phyloP scores from a whole-genome alignment of 2,797 vertebrate genomes.

The Chiloscyllium punctatum region DNA sequence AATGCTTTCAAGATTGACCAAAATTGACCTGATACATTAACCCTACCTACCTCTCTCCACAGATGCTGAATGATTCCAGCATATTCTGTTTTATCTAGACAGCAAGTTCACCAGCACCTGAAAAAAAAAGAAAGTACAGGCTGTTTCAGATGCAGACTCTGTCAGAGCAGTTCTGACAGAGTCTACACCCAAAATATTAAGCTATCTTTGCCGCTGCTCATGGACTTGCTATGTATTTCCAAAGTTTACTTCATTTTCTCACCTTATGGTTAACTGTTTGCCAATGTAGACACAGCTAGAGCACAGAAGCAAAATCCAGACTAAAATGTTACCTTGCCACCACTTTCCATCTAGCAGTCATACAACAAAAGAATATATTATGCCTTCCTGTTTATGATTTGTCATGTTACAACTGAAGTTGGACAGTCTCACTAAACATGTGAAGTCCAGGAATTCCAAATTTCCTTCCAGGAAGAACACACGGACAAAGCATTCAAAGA shows the following conservation, averaged over 20 bases:
- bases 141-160: slow-evolving; percentile 28
- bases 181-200: slow-evolving; percentile 28
- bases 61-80: slow-evolving; percentile 21
- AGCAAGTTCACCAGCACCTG: slow-evolving; percentile 19
- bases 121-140: slow-evolving; percentile 26
- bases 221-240: slow-evolving; percentile 8
- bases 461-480: background rate
- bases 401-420: background rate
- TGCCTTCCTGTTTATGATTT: background rate
- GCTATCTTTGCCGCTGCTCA: slow-evolving; percentile 24
- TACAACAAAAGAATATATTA: background rate
- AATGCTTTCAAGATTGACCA: background rate
- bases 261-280: background rate
- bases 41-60: slow-evolving; percentile 25
- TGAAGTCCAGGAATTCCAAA: background rate
- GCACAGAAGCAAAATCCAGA: background rate
- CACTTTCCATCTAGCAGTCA: background rate
- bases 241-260: background rate
- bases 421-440: background rate
- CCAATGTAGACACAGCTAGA: background rate
- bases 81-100: slow-evolving; percentile 21
- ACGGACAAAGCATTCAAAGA: background rate
- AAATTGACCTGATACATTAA: background rate
- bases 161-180: slow-evolving; percentile 14
- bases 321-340: background rate